Evolutionary conservation across 1,140 invertebrate genomes (phyloP), one percentile per base, ranked within the genome.

Genomic region (Drosophila santomea): DNA sequence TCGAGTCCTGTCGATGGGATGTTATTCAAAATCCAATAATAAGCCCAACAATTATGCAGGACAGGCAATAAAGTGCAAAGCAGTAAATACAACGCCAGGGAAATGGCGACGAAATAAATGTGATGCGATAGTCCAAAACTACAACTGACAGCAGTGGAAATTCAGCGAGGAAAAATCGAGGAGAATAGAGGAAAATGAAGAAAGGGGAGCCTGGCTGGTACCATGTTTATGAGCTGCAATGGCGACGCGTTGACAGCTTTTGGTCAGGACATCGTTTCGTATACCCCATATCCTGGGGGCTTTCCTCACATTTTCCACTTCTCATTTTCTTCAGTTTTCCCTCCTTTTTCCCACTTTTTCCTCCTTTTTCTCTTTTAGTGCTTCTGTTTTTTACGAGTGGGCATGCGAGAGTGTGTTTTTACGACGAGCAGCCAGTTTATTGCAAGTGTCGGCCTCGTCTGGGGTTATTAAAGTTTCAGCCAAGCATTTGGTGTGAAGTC

Each of bases 391-490:
- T 61, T 61, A 52, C 28, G 45, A 51, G 25, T 51, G 39, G 51
- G 25, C 32, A 14, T 47, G 7, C 11, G 39, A 32, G 52, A 23
- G 32, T 52, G 48, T 58, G 48, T 48, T 72, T 86, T 86, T 81
- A 85, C 79, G 81, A 85, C 63, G 63, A 81, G 63, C 78, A 81
- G 68, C 75, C 74, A 67, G 85, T 85, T 85, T 86, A 86, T 85
- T 85, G 78, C 78, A 78, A 78, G 69, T 81, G 82, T 63, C 67
- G 82, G 77, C 50, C 59, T 47, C 74, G 76, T 84, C 69, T 81
- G 82, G 71, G 78, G 81, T 78, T 86, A 85, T 85, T 85, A 85
- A 85, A 86, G 81, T 85, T 86, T 85, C 78, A 85, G 61, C 47
- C 47, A 50, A 43, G 41, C 48, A 56, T 51, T 74, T 77, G 73